Conservation (phyloP, 2,113 vertebrate species). For the Calyptommatus sinebrachiatus region DNA sequence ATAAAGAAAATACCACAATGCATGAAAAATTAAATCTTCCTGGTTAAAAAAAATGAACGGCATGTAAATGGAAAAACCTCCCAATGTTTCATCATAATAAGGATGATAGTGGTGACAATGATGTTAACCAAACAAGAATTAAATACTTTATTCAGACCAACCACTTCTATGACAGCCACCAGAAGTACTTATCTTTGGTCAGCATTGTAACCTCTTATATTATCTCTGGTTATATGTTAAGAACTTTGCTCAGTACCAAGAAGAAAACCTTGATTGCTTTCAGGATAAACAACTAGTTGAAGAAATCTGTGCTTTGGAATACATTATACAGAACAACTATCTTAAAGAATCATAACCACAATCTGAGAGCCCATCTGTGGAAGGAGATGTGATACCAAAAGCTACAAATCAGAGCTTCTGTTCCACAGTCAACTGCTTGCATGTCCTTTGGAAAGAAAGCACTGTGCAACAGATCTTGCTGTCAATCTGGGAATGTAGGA, state of each 20-base stretch:
- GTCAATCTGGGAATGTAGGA: slow-evolving; percentile 45
- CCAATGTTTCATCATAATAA: too few species aligned
- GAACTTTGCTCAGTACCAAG: neutral
- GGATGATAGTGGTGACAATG: too few species aligned
- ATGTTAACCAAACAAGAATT: slow-evolving; percentile 59
- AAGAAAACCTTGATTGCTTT: slow-evolving; percentile 39
- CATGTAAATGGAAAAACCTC: slow-evolving; percentile 30
- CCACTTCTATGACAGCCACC: slow-evolving; percentile 44
- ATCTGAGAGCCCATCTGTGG: neutral
- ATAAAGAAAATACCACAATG: slow-evolving; percentile 35
- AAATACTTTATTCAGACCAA: slow-evolving; percentile 70
- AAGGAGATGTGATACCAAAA: slow-evolving; percentile 4
- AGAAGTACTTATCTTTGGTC: neutral
- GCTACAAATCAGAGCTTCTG: slow-evolving; percentile 16
- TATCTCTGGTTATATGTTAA: slow-evolving; percentile 28
- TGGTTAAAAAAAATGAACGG: slow-evolving; percentile 34
- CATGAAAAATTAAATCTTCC: slow-evolving; percentile 32
- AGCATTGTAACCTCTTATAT: neutral
- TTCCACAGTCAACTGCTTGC: slow-evolving; percentile 28
- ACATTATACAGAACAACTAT: slow-evolving; percentile 57
- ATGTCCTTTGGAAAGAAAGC: slow-evolving; percentile 33
- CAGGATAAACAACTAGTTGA: slow-evolving; percentile 38
- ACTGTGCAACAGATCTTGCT: slow-evolving; percentile 41
- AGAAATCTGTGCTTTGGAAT: slow-evolving; percentile 37
- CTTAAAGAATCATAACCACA: slow-evolving; percentile 43